Percentiles rank a stretch among this genome's conserved stretches.
Conservation (phyloP, 2,797 vertebrate genomes). For the Rhinichthys osculus region DNA sequence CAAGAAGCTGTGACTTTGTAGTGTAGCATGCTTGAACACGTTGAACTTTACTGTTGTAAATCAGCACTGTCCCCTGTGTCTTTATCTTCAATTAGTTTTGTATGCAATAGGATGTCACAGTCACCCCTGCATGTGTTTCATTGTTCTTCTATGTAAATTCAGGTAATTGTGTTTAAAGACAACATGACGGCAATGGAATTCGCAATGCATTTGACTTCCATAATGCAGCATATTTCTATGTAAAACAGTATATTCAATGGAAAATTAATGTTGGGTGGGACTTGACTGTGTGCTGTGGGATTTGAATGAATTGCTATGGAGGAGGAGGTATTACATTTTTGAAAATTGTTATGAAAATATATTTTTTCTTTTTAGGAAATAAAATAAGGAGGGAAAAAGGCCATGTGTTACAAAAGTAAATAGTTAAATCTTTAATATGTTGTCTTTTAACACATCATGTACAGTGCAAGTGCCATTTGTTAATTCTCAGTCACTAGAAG, state of each 20-base stretch:
- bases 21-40: background rate
- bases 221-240: background rate
- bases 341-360: too few species aligned
- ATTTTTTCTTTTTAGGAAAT: background rate
- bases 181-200: background rate
- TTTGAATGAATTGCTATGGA: too few species aligned
- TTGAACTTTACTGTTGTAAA: background rate
- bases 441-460: background rate
- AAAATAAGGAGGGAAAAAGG: background rate
- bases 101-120: background rate
- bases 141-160: background rate
- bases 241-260: background rate
- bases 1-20: constrained; percentile 13
- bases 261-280: background rate
- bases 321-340: background rate
- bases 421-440: background rate
- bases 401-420: background rate
- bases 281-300: background rate
- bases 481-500: background rate
- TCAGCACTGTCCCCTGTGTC: background rate
- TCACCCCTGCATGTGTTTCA: background rate
- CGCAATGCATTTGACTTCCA: background rate
- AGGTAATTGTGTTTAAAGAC: background rate
- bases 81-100: background rate
- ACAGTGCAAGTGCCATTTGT: background rate